A percentile compares a stretch with the other conserved stretches of the same genome.
Evolutionary conservation across 2,888 invertebrate genomes (phyloP).

Genomic region (Yponomeuta evonymella): DNA sequence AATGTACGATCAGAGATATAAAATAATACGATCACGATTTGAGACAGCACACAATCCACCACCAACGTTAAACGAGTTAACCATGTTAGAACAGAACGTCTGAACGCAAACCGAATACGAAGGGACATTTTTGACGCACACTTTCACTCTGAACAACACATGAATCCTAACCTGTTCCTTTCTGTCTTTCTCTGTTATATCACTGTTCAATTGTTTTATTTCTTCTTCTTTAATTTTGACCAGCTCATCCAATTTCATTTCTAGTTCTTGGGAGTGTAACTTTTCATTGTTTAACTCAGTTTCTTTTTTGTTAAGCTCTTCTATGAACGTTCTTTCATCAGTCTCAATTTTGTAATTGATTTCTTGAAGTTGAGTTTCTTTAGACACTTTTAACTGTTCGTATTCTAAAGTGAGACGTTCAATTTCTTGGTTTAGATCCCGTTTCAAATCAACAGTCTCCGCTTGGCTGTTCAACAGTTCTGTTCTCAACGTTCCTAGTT

Average conservation of each 20-base stretch:
- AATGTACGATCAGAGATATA: no score
- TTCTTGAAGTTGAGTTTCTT: slow-evolving; percentile 39
- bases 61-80: background rate
- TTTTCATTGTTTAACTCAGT: slow-evolving; percentile 32
- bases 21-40: no score
- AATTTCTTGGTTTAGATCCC: slow-evolving; percentile 38
- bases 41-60: background rate
- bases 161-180: slow-evolving; percentile 54
- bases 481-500: slow-evolving; percentile 28
- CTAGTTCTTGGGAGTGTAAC: slow-evolving; percentile 34
- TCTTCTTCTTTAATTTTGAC: slow-evolving; percentile 39
- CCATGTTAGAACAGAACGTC: background rate
- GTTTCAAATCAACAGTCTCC: slow-evolving; percentile 34
- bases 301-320: slow-evolving; percentile 37
- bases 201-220: slow-evolving; percentile 39
- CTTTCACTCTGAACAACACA: slow-evolving; percentile 18
- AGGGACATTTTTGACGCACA: slow-evolving; percentile 2
- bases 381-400: slow-evolving; percentile 33
- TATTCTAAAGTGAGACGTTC: slow-evolving; percentile 34
- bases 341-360: slow-evolving; percentile 37
- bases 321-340: slow-evolving; percentile 30
- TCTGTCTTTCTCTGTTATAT: slow-evolving; percentile 41
- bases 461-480: slow-evolving; percentile 32
- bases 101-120: background rate
- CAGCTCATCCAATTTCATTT: slow-evolving; percentile 38